Evolutionary conservation across 2,797 vertebrate genomes (phyloP), one percentile per base, ranked within the genome.

Genomic region (Austrolebias charrua): DNA sequence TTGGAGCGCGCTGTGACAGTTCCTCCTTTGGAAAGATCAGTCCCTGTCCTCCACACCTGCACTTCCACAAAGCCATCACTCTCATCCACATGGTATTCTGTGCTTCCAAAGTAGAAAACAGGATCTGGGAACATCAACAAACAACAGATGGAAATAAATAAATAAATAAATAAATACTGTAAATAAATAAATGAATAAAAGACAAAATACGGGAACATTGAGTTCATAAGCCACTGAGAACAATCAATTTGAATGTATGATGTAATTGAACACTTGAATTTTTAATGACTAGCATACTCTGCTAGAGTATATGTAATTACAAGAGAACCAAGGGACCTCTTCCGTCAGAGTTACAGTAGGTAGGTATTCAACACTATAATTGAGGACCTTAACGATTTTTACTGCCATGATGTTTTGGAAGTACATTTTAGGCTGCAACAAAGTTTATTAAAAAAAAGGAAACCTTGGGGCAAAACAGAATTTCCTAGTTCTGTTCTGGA

Each of bases 1-100:
- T 92, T 93, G 42, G 96, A 98, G 38, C 94, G 93, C 82, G 96
- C 94, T 0, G 95, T 98, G 66, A 98, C 92, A 0, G 94, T 94
- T 9, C 93, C 95, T 2, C 83, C 76, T 87, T 89, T 94, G 71
- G 96, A 94, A 2, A 98, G 93, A 76, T 98, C 96, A 0, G 94
- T 95, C 18, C 96, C 96, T 0, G 92, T 93, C 80, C 96, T 94
- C 95, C 95, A 97, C 60, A 98, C 95, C 53, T 38, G 85, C 28
- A 95, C 92, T 75, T 98, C 95, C 75, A 97, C 83, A 0, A 87
- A 92, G 77, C 94, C 93, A 0, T 94, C 91, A 7, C 94, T 95
- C 88, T 98, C 96, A 9, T 97, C 96, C 81, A 95, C 94, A 0
- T 89, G 91, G 81, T 97, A 95, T 47, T 90, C 85, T 0, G 86